Base-by-base conservation (phyloP, 2,797 vertebrate species). In the Melanotaenia maccullochi region DNA sequence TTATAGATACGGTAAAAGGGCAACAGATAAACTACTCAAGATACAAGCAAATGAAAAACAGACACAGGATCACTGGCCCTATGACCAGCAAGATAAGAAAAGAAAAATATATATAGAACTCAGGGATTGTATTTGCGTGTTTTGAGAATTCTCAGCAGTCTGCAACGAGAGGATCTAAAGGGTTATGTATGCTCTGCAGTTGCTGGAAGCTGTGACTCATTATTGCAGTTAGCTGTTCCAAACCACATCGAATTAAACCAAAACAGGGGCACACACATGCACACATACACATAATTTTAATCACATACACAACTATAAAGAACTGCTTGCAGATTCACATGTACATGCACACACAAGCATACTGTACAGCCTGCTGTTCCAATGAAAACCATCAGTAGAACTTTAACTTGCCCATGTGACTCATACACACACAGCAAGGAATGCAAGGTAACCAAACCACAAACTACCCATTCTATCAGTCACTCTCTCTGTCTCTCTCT, bases 151-250 rank as follows among this genome's bases (percentile, higher is more conserved):
- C 64, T 68, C 57, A 65, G 59, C 44, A 69, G 62, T 65, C 42
- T 68, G 3, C 61, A 38, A 20, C 32, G 65, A 61, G 51, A 73
- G 42, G 64, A 60, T 69, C 61, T 55, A 6, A 52, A 71, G 56
- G 60, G 51, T 30, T 76, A 28, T 54, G 57, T 60, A 35, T 49
- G 57, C 49, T 76, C 44, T 76, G 57, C 63, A 64, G 70, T 78
- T 77, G 71, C 72, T 92, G 91, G 92, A 93, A 91, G 85, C 77
- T 90, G 79, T 94, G 93, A 95, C 83, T 94, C 94, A 94, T 79
- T 78, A 73, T 72, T 85, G 63, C 55, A 83, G 63, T 67, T 73
- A 55, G 62, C 73, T 60, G 32, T 75, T 90, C 84, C 89, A 92
- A 92, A 93, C 91, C 90, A 86, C 79, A 62, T 62, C 25, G 47